Base-by-base conservation (phyloP, 53 echinoderm and acorn worm genomes). In the Henricia sp. region DNA sequence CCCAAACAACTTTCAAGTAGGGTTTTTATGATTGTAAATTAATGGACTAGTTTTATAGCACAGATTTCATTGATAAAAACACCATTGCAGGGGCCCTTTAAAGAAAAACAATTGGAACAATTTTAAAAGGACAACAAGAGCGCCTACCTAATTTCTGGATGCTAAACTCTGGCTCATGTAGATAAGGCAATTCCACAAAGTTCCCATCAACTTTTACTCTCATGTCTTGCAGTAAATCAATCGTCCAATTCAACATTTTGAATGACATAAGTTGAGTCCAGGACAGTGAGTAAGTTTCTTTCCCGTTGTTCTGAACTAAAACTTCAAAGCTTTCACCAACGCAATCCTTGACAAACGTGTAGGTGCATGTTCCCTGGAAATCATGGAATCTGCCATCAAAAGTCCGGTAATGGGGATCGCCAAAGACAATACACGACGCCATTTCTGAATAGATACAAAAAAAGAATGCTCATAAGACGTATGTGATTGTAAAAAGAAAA, bases 311-410 rank as follows among this genome's bases (percentile, higher is more conserved):
- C 72, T 96, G 97, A 8, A 88, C 88, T 2, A 97, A 71, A 12
- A 96, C 93, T 84, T 97, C 93, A 90, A 97, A 97, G 46, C 64
- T 75, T 55, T 84, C 90, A 2, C 71, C 69, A 39, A 40, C 36
- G 77, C 96, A 96, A 71, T 96, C 96, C 64, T 96, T 94, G 23
- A 87, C 70, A 20, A 96, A 77, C 52, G 91, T 76, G 70, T 96
- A 94, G 16, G 95, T 95, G 51, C 97, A 96, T 1, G 97, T 94
- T 3, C 97, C 97, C 63, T 96, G 97, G 92, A 94, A 97, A 71
- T 94, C 92, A 21, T 92, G 90, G 89, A 88, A 94, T n/a, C 41
- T 60, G 26, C 94, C 94, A 50, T 97, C 97, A 71, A 97, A 97
- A 35, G 97, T 97, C 12, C 94, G 88, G 65, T 94, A 97, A 70